Evolutionary conservation across 1,140 invertebrate species (phyloP).

Genomic region (Acromyrmex charruanus): DNA sequence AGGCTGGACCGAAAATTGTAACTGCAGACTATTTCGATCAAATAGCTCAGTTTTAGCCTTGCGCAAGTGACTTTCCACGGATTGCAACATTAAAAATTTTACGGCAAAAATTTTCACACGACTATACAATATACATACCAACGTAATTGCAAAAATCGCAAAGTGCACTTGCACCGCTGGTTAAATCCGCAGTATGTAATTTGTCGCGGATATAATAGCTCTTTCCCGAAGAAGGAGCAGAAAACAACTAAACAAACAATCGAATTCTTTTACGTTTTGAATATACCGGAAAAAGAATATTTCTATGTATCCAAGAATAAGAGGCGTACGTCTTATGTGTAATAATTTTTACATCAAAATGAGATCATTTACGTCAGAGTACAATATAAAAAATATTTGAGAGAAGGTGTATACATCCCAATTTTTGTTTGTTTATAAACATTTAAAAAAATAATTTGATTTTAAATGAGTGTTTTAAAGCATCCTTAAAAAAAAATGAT

Average conservation of each 20-base stretch:
- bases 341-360: not conserved
- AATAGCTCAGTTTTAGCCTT: not conserved
- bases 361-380: not conserved
- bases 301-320: not conserved
- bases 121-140: not conserved
- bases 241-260: not conserved
- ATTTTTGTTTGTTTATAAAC: not conserved
- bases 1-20: constrained; percentile 20
- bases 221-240: no score
- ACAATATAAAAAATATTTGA: not conserved
- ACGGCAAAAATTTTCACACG: not conserved
- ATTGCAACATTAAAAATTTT: constrained; percentile 48
- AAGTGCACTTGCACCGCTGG: not conserved
- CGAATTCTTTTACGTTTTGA: not conserved
- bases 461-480: not conserved
- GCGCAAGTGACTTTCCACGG: constrained; percentile 9
- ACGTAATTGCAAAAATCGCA: constrained; percentile 16
- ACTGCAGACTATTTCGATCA: not conserved
- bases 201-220: constrained; percentile 8
- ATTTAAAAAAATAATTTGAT: not conserved
- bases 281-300: not conserved
- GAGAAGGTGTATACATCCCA: not conserved
- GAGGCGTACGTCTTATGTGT: not conserved
- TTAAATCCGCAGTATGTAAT: constrained; percentile 17
- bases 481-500: no score